Percentiles rank a stretch among this genome's conserved stretches.
These are phyloP conservation scores for Oscarella lobularis DNA, from an alignment of 37 sponge, comb jelly and placozoan genomes.

Conservation along the genomic window DNA sequence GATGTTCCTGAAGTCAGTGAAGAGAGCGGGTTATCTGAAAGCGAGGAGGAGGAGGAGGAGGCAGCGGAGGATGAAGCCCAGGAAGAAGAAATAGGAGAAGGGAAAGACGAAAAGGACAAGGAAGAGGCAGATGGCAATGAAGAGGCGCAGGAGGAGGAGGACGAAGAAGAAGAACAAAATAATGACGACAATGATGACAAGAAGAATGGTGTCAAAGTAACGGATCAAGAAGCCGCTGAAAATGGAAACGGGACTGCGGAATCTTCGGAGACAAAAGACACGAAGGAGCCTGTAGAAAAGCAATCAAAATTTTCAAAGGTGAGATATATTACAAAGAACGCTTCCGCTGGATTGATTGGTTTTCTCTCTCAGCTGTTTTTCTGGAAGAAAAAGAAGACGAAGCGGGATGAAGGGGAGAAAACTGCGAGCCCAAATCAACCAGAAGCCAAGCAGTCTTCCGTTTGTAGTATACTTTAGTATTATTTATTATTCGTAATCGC, in stretches of 20 bases:
- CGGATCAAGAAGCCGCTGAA: constrained; percentile 1
- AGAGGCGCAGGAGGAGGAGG: not conserved
- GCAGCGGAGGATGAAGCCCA: not conserved
- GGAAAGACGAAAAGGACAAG: not conserved
- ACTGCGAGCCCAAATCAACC: too few species aligned
- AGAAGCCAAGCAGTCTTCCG: too few species aligned
- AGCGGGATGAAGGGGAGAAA: too few species aligned
- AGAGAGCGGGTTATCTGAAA: constrained; percentile 2
- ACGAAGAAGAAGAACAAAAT: not conserved
- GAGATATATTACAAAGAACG: constrained; percentile 1
- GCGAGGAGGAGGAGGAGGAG: not conserved
- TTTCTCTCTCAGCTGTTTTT: too few species aligned
- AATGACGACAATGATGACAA: not conserved
- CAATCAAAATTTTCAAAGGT: not conserved
- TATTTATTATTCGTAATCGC: too few species aligned
- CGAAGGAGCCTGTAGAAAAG: constrained; percentile 8
- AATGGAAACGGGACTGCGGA: too few species aligned
- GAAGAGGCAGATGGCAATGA: not conserved
- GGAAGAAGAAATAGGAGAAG: not conserved
- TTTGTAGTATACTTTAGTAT: too few species aligned
- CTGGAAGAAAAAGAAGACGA: too few species aligned
- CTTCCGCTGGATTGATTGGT: too few species aligned
- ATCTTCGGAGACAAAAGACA: too few species aligned
- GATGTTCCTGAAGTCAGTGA: not conserved
- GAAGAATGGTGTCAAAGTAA: not conserved